Percentiles rank a stretch among this genome's conserved stretches.
phyloP scores from a whole-genome alignment of 2,797 vertebrate species.

The Diceros bicornis region DNA sequence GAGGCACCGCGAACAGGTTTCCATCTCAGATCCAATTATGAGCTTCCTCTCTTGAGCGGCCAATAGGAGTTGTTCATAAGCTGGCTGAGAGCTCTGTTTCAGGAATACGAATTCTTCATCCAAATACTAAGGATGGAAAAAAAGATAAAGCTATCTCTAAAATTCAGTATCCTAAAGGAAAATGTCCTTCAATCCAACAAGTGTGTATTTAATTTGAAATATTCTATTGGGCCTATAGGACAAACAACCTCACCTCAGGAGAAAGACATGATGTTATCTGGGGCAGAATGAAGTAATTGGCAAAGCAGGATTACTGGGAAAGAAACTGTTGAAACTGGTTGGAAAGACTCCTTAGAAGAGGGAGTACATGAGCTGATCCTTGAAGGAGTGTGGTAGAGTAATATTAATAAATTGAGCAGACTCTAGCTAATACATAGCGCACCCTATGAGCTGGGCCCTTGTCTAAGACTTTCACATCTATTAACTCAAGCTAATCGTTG shows the following conservation, averaged over 20 bases:
- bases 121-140: not conserved
- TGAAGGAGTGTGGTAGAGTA: not conserved
- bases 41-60: not conserved
- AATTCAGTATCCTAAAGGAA: constrained; percentile 21
- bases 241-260: not conserved
- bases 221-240: not conserved
- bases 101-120: not conserved
- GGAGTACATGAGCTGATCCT: rapidly evolving
- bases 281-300: not conserved
- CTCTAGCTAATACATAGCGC: rapidly evolving
- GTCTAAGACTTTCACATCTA: not conserved
- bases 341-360: not conserved
- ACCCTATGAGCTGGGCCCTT: rapidly evolving
- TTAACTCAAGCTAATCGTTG: no score
- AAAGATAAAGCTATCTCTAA: not conserved
- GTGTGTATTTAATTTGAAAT: constrained; percentile 42
- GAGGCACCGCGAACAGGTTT: not conserved
- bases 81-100: not conserved
- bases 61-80: not conserved
- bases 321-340: not conserved
- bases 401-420: not conserved
- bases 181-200: not conserved
- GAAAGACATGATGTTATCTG: not conserved
- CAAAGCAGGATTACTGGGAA: not conserved
- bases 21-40: constrained; percentile 9